Base-by-base conservation (phyloP, 2,113 vertebrate genomes). In the Calidris pugnax region DNA sequence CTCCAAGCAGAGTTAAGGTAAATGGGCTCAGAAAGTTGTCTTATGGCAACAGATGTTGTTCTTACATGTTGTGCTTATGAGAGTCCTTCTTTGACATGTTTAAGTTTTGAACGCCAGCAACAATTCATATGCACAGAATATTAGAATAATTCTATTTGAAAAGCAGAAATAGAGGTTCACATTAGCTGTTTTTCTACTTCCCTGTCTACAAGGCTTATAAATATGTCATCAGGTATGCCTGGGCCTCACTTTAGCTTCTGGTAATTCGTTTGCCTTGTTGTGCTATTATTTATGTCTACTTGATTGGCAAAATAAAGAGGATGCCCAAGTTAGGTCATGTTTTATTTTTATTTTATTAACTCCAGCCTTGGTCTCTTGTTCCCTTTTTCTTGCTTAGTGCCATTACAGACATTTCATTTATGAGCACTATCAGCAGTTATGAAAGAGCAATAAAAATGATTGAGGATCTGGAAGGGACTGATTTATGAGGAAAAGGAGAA, bases 401-500 rank as follows among this genome's bases (percentile, higher is more conserved):
- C 48, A 71, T 86, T 92, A 79, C 62, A 88, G 93, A 68, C 72
- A 37, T 88, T 92, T 94, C 85, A 93, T 96, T 96, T 97, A 88
- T 78, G 56, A 93, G 72, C 83, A 71, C 76, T 92, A 90, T 92
- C 85, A 95, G 72, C 79, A 84, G 60, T 89, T 95, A 96, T 90
- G 83, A 95, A 95, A 87, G 63, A 90, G 76, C 75, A 90, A 90
- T 96, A 96, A 94, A 96, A 96, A 92, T 95, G 93, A 95, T 91
- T 85, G 72, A 96, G 88, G 51, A 32, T 80, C 56, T 83, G 60
- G 51, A 94, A 88, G 35, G 30, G 37, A 55, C 33, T 94, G 95
- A 97, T 96, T 97, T 94, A 96, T 92, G 95, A 88, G 68, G 63
- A 81, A 94, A 94, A 77, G 33, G 26, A 89, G 39, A 93, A 90